These are phyloP conservation scores for Gymnocephalus cernua DNA, from an alignment of 2,113 vertebrate genomes.

Conservation along the genomic window DNA sequence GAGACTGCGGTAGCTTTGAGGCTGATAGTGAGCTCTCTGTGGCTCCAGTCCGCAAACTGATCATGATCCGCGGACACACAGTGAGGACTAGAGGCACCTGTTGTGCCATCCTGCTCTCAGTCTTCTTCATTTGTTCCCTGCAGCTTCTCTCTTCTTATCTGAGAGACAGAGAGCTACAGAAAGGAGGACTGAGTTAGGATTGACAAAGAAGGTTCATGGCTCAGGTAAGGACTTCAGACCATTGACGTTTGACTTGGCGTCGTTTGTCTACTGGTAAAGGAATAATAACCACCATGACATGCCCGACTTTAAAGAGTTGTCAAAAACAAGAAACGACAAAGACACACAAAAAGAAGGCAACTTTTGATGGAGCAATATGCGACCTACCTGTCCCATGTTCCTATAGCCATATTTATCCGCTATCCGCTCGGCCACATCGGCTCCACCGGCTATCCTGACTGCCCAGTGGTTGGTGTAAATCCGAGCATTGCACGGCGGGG, in stretches of 20 bases:
- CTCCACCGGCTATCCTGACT: constrained; percentile 92
- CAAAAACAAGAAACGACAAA: not conserved
- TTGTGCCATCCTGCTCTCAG: constrained; percentile 3
- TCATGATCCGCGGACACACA: constrained; percentile 31
- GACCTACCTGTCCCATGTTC: constrained; percentile 97
- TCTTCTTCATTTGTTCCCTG: constrained; percentile 32
- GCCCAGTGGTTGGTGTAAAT: constrained; percentile 99
- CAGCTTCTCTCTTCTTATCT: constrained; percentile 12
- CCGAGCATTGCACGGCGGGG: constrained; percentile 90
- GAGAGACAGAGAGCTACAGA: not conserved
- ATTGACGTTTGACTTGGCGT: constrained; percentile 46
- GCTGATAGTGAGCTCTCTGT: constrained; percentile 23
- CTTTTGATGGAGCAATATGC: constrained; percentile 8
- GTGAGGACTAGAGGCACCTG: constrained; percentile 62
- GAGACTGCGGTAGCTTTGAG: constrained; percentile 34
- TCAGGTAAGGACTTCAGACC: constrained; percentile 43
- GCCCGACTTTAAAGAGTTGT: constrained; percentile 27
- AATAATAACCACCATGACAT: not conserved
- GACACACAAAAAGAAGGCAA: constrained; percentile 2
- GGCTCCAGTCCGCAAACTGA: constrained; percentile 17
- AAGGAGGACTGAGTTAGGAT: not conserved
- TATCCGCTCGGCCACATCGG: constrained; percentile 91
- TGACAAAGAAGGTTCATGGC: not conserved
- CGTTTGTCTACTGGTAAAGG: not conserved
- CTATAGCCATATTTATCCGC: constrained; percentile 96